These are phyloP conservation scores for Heptranchias perlo DNA, from an alignment of 2,113 vertebrate genomes.

Conservation along the genomic window DNA sequence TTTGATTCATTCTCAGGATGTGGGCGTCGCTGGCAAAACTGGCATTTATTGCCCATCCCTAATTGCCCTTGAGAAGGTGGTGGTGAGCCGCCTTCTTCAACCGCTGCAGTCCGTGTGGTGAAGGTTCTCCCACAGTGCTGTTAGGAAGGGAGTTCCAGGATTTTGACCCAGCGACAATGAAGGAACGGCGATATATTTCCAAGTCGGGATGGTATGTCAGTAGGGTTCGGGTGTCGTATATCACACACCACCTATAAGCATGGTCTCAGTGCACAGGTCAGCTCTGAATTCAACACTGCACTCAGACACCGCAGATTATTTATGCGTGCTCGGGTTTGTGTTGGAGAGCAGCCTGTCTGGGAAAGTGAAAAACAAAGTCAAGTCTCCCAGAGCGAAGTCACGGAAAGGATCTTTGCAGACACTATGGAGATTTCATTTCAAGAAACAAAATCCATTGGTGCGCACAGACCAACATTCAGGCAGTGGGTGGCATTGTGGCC, in stretches of 20 bases:
- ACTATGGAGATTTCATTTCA: background rate
- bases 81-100: too few species aligned
- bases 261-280: background rate
- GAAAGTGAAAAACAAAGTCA: background rate
- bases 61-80: too few species aligned
- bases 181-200: background rate
- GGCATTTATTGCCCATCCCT: too few species aligned
- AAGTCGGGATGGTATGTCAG: background rate
- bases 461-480: background rate
- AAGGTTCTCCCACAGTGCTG: background rate
- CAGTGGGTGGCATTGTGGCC: conserved; percentile 1
- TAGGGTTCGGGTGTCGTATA: background rate
- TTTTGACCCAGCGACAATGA: background rate
- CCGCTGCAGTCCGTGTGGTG: too few species aligned
- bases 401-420: background rate
- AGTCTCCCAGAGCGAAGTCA: background rate
- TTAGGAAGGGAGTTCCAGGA: background rate
- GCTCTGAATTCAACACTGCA: background rate
- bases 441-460: background rate
- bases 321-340: background rate
- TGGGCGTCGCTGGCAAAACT: too few species aligned
- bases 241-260: background rate
- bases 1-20: too few species aligned
- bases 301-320: background rate
- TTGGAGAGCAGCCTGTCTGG: background rate